These are phyloP conservation scores for Drosophila sechellia DNA, from an alignment of 1,140 invertebrate genomes.

Conservation along the genomic window DNA sequence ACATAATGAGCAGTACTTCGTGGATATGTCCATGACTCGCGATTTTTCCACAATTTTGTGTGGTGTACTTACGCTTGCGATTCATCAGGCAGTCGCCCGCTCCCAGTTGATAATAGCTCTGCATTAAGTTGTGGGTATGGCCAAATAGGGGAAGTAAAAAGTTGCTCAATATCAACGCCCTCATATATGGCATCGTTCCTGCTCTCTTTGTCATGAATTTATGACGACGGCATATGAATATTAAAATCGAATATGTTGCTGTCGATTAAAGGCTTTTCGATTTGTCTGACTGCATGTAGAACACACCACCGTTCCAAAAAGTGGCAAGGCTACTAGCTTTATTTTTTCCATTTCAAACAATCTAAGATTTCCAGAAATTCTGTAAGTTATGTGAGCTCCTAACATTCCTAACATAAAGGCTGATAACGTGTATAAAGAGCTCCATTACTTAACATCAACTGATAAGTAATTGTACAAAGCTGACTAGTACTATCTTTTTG, in stretches of 20 bases:
- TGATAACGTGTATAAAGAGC: too few relatives aligned
- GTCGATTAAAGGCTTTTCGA: constrained; percentile 83
- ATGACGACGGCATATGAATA: constrained; percentile 82
- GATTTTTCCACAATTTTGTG: constrained; percentile 36
- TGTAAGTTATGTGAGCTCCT: too few relatives aligned
- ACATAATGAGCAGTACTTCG: constrained; percentile 30
- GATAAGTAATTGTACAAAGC: not conserved
- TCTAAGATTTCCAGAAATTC: too few relatives aligned
- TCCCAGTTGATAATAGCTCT: constrained; percentile 37
- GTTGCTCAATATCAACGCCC: constrained; percentile 57
- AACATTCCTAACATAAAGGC: too few relatives aligned
- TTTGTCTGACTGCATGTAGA: constrained; percentile 46
- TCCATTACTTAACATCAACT: not conserved
- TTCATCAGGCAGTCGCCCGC: constrained; percentile 14
- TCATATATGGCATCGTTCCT: constrained; percentile 50
- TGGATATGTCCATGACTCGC: constrained; percentile 21
- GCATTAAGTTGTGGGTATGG: not conserved
- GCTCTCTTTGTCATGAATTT: constrained; percentile 63
- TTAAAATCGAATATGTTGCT: constrained; percentile 84
- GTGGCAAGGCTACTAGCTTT: not conserved
- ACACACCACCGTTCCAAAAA: constrained; percentile 3
- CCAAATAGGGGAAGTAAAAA: not conserved
- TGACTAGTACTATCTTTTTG: not conserved
- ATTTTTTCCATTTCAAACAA: too few relatives aligned
- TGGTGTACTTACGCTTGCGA: constrained; percentile 6